Percentiles rank a stretch among this genome's conserved stretches.
Conservation (phyloP, 2,797 vertebrate genomes). For the Sebastiscus albofasciatus region DNA sequence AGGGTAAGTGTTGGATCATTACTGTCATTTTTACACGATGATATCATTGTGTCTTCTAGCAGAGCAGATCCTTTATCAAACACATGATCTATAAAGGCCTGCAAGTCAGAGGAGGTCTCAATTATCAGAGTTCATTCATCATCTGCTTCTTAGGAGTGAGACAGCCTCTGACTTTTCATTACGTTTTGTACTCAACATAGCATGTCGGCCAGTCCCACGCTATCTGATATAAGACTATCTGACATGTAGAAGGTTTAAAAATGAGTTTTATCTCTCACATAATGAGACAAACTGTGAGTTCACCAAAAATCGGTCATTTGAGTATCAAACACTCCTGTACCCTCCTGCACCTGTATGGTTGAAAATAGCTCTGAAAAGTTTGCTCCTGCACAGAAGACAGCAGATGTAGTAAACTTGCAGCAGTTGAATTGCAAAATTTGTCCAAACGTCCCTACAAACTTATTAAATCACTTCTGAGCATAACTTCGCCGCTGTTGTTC, state of each 20-base stretch:
- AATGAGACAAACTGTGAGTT: background rate
- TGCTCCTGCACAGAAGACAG: background rate
- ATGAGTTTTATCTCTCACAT: background rate
- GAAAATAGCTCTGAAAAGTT: background rate
- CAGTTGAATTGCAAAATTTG: background rate
- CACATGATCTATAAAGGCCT: slow-evolving; percentile 44
- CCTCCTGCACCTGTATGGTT: background rate
- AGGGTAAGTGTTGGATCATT: slow-evolving; percentile 54
- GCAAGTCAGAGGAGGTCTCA: slow-evolving; percentile 50
- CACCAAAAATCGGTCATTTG: background rate
- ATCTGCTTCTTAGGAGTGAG: background rate
- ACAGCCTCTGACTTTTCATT: slow-evolving; percentile 5
- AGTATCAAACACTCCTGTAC: background rate
- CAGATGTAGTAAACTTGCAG: background rate
- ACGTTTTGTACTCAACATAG: background rate
- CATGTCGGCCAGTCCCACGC: background rate
- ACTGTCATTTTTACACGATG: slow-evolving; percentile 59
- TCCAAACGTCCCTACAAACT: background rate
- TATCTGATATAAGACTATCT: background rate
- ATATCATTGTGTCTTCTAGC: slow-evolving; percentile 52
- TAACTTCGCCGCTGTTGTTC: background rate
- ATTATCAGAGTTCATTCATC: slow-evolving; percentile 61
- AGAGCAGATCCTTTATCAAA: slow-evolving; percentile 62
- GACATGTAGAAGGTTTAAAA: background rate
- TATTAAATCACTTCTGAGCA: background rate